Evolutionary conservation across 2,888 invertebrate genomes (phyloP).

Genomic region (Andricus quercusramuli): DNA sequence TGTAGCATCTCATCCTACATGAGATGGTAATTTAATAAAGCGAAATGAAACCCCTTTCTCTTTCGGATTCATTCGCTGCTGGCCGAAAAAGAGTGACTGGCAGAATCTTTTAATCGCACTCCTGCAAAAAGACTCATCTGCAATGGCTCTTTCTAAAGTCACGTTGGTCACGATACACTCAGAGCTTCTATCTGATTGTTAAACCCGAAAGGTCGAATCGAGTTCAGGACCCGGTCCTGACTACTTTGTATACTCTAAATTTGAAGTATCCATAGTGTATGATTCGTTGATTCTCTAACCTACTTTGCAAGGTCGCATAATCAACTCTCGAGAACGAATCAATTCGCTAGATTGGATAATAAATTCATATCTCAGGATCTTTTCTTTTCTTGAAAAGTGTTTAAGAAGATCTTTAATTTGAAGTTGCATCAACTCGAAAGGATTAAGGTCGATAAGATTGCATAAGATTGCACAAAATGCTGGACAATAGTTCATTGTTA

Average conservation of each 20-base stretch:
- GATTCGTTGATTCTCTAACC: not conserved
- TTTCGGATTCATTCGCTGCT: not conserved
- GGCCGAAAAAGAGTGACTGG: constrained; percentile 10
- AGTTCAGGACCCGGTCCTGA: not conserved
- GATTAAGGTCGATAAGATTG: not conserved
- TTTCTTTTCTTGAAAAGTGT: not conserved
- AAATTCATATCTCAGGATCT: too few species aligned
- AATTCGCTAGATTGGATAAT: not conserved
- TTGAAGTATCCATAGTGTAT: not conserved
- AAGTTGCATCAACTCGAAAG: not conserved
- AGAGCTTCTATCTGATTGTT: constrained; percentile 7
- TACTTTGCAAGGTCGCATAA: constrained; percentile 37
- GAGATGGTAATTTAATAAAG: not conserved
- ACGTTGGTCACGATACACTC: constrained; percentile 45
- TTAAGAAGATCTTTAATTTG: not conserved
- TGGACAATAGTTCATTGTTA: constrained; percentile 40
- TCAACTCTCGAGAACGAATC: constrained; percentile 14
- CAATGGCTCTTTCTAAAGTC: constrained; percentile 47
- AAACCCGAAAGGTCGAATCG: constrained; percentile 8
- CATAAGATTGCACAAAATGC: constrained; percentile 11
- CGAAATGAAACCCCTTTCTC: not conserved
- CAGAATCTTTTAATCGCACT: constrained; percentile 11
- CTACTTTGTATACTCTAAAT: not conserved
- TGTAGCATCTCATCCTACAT: not conserved
- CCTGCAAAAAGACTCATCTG: constrained; percentile 21